phyloP scores from a whole-genome alignment of 2,797 vertebrate genomes.

The Micrastur ruficollis region DNA sequence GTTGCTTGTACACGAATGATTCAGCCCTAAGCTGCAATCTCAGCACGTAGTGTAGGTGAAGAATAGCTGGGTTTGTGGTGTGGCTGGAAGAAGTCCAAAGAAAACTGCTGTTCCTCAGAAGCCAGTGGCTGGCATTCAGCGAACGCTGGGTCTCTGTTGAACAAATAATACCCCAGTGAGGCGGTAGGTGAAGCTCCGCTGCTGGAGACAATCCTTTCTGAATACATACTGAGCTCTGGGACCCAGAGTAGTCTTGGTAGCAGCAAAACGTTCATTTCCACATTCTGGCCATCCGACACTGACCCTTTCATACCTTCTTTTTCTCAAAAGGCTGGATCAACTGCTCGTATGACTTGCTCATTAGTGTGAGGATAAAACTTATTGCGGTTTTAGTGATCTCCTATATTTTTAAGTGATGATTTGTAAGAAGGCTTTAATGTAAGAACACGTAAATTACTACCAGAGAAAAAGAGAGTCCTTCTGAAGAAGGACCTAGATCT shows the following conservation, averaged over 20 bases:
- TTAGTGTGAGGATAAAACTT: not conserved
- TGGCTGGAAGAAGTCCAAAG: constrained; percentile 23
- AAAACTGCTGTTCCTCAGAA: not conserved
- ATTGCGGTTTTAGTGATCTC: not conserved
- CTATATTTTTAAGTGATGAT: not conserved
- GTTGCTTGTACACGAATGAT: not conserved
- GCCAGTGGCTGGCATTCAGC: not conserved
- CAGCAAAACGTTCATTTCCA: not conserved
- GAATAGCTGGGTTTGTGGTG: not conserved
- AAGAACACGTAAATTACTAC: not conserved
- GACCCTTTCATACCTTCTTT: not conserved
- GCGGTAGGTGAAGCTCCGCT: not conserved
- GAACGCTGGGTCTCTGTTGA: not conserved
- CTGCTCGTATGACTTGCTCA: not conserved
- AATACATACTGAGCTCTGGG: not conserved
- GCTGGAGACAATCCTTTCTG: not conserved
- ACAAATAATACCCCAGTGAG: not conserved
- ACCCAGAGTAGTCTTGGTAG: not conserved
- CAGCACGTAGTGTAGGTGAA: not conserved
- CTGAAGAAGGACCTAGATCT: not conserved
- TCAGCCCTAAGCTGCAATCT: constrained; percentile 3
- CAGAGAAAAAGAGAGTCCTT: not conserved
- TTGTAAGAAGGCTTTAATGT: not conserved
- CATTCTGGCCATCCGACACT: not conserved
- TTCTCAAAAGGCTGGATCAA: not conserved